These are phyloP conservation scores for Galaxias olidus DNA, from an alignment of 2,797 vertebrate genomes.

Conservation along the genomic window DNA sequence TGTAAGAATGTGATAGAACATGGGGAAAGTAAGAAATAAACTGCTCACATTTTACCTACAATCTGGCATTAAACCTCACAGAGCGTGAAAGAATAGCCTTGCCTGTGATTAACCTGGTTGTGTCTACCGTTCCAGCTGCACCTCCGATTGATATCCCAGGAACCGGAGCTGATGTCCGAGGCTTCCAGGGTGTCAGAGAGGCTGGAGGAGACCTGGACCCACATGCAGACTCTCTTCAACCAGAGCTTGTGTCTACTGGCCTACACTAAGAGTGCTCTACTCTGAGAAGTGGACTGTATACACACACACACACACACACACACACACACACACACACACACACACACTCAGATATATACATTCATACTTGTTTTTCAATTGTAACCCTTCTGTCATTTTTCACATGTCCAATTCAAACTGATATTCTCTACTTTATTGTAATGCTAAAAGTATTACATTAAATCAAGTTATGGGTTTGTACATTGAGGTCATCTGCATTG, in stretches of 20 bases:
- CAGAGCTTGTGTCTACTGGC: constrained; percentile 91
- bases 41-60: no score
- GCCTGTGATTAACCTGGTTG: neutral
- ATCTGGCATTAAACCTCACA: no score
- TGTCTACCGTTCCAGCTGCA: constrained; percentile 77
- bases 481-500: no score
- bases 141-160: constrained; percentile 80
- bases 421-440: no score
- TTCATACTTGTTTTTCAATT: constrained; percentile 6
- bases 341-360: no score
- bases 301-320: constrained; percentile 6
- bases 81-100: no score
- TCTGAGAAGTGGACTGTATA: constrained; percentile 63
- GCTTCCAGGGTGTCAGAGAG: constrained; percentile 69
- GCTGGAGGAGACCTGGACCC: constrained; percentile 84
- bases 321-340: neutral
- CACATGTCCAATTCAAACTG: no score
- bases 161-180: constrained; percentile 78
- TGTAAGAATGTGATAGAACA: no score
- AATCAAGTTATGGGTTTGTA: no score
- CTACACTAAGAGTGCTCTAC: constrained; percentile 89
- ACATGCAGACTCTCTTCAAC: constrained; percentile 81
- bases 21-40: no score
- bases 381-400: neutral
- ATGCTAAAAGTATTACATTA: no score